These are phyloP conservation scores for Hypothenemus hampei DNA, from an alignment of 1,140 invertebrate genomes.

Conservation along the genomic window DNA sequence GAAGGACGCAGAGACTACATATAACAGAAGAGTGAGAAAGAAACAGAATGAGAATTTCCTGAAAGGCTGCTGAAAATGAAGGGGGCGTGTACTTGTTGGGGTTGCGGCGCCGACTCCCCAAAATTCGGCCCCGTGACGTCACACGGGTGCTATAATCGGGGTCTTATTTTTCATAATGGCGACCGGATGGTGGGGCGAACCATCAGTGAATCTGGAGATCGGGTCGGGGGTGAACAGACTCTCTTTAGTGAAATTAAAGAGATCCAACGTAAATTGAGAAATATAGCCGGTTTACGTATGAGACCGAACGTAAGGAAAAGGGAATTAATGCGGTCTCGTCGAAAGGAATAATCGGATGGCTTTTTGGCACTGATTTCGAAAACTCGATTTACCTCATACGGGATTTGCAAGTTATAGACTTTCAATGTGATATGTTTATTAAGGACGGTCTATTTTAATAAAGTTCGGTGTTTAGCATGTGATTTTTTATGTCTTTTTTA, in stretches of 20 bases:
- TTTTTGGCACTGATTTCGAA: conserved; percentile 17
- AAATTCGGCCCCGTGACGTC: conserved; percentile 38
- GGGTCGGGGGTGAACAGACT: conserved; percentile 36
- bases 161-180: conserved; percentile 42
- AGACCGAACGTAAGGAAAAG: conserved; percentile 24
- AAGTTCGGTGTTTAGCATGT: no score
- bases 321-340: conserved; percentile 19
- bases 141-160: conserved; percentile 33
- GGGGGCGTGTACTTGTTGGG: conserved; percentile 10
- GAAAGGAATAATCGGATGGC: conserved; percentile 11
- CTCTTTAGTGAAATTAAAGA: conserved; percentile 35
- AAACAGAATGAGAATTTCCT: no score
- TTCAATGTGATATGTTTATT: conserved; percentile 14
- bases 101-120: conserved; percentile 22
- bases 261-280: conserved; percentile 37
- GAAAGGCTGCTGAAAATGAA: conserved; percentile 12
- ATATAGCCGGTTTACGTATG: conserved; percentile 33
- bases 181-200: conserved; percentile 28
- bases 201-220: conserved; percentile 39
- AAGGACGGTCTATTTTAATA: background rate
- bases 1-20: no score
- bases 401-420: conserved; percentile 5
- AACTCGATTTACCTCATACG: conserved; percentile 5
- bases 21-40: no score
- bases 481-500: no score